Evolutionary conservation across 2,888 invertebrate species (phyloP).

Genomic region (Labia minor): DNA sequence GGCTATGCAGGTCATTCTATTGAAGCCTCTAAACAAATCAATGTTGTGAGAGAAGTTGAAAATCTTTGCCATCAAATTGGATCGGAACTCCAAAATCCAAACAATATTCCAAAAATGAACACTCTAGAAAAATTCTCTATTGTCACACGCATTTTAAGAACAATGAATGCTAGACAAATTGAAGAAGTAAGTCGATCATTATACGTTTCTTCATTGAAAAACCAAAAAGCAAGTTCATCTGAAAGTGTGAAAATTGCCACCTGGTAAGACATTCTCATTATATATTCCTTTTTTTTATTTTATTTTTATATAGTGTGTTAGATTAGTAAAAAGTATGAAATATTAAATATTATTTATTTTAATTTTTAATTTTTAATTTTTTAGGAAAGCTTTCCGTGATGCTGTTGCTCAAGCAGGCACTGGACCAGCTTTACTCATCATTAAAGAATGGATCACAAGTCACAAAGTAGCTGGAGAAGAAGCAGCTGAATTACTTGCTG

Average conservation of each 20-base stretch:
- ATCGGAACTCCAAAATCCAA: constrained; percentile 46
- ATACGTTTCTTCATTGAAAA: constrained; percentile 36
- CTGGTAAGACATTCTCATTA: constrained; percentile 37
- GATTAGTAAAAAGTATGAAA: too few relatives aligned
- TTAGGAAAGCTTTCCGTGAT: constrained; percentile 46
- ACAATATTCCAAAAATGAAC: constrained; percentile 44
- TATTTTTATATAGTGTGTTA: not conserved
- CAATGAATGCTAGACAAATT: constrained; percentile 51
- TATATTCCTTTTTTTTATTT: not conserved
- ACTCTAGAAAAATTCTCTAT: constrained; percentile 54
- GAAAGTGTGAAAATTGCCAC: constrained; percentile 36
- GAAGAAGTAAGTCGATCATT: constrained; percentile 43
- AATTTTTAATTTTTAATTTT: too few relatives aligned
- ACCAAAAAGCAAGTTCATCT: constrained; percentile 33
- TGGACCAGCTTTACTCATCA: constrained; percentile 50
- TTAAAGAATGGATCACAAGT: constrained; percentile 49
- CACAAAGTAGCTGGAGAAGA: constrained; percentile 44
- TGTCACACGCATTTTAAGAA: constrained; percentile 45
- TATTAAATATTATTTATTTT: too few relatives aligned
- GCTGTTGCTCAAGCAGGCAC: constrained; percentile 56
- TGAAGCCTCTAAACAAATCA: constrained; percentile 30
- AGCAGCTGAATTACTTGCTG: constrained; percentile 48
- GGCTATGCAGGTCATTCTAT: constrained; percentile 41
- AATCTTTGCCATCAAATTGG: constrained; percentile 46
- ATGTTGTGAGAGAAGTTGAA: constrained; percentile 31